Evolutionary conservation across 2,113 vertebrate genomes (phyloP).

Genomic region (Okapia johnstoni): DNA sequence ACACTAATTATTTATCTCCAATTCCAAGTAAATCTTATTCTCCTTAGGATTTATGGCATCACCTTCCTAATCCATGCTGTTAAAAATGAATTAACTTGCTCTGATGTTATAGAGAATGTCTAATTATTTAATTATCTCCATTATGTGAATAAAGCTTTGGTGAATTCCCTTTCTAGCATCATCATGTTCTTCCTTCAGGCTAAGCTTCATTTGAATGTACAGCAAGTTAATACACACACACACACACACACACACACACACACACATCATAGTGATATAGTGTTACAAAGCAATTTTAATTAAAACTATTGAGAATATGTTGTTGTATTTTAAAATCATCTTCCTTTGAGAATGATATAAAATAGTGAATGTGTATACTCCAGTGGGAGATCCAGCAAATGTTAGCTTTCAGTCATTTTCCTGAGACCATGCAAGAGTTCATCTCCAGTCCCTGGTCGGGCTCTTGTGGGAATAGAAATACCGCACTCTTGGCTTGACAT

Average conservation of each 20-base stretch:
- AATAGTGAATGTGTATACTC: constrained; percentile 39
- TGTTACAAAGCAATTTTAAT: constrained; percentile 59
- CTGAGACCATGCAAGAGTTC: constrained; percentile 71
- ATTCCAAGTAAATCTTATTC: constrained; percentile 45
- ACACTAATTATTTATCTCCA: constrained; percentile 44
- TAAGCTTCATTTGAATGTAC: constrained; percentile 56
- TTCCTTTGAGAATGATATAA: constrained; percentile 51
- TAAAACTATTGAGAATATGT: constrained; percentile 50
- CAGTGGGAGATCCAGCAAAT: constrained; percentile 50
- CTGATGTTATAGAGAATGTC: constrained; percentile 52
- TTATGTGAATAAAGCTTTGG: constrained; percentile 65
- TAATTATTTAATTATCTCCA: constrained; percentile 68
- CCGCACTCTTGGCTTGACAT: constrained; percentile 75
- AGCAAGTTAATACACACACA: constrained; percentile 5
- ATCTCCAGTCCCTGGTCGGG: constrained; percentile 28
- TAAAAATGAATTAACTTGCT: constrained; percentile 64
- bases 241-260: not conserved
- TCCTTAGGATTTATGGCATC: constrained; percentile 50
- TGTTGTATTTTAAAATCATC: constrained; percentile 53
- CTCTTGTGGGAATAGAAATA: constrained; percentile 75
- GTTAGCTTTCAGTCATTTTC: constrained; percentile 68
- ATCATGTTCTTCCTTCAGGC: constrained; percentile 39
- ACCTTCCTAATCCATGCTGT: constrained; percentile 41
- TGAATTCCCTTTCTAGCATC: constrained; percentile 45
- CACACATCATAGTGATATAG: not conserved